phyloP scores from a whole-genome alignment of 2,113 vertebrate genomes.

The Crotalus tigris region DNA sequence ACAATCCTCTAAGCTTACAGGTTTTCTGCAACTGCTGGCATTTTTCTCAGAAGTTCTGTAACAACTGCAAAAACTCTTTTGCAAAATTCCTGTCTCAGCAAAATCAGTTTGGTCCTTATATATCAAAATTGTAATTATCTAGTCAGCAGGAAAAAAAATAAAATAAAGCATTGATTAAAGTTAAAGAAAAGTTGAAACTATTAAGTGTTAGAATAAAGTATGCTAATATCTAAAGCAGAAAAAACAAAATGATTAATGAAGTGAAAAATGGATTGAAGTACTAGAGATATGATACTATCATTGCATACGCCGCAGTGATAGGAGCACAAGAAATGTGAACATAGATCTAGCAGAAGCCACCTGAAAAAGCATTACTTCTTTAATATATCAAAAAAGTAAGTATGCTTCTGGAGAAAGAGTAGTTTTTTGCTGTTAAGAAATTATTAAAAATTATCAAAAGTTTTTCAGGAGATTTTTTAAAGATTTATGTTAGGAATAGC shows the following conservation, averaged over 20 bases:
- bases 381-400: not conserved
- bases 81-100: constrained; percentile 10
- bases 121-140: not conserved
- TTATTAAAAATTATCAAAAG: not conserved
- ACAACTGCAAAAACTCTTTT: not conserved
- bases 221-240: not conserved
- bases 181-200: not conserved
- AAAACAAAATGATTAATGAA: not conserved
- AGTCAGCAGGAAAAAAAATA: not conserved
- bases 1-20: not conserved
- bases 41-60: not conserved
- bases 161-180: constrained; percentile 6
- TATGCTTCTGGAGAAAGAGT: not conserved
- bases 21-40: constrained; percentile 6
- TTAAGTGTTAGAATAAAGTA: not conserved
- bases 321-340: not conserved
- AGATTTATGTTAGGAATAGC: not conserved
- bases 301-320: not conserved
- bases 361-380: not conserved
- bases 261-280: not conserved
- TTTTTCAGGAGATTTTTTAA: not conserved
- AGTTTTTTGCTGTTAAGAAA: not conserved
- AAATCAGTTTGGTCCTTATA: not conserved
- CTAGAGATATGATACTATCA: not conserved
- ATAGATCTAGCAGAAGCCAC: not conserved